Evolutionary conservation across 2,113 vertebrate species (phyloP), one percentile per base, ranked within the genome.

Genomic region (Sylvia atricapilla): DNA sequence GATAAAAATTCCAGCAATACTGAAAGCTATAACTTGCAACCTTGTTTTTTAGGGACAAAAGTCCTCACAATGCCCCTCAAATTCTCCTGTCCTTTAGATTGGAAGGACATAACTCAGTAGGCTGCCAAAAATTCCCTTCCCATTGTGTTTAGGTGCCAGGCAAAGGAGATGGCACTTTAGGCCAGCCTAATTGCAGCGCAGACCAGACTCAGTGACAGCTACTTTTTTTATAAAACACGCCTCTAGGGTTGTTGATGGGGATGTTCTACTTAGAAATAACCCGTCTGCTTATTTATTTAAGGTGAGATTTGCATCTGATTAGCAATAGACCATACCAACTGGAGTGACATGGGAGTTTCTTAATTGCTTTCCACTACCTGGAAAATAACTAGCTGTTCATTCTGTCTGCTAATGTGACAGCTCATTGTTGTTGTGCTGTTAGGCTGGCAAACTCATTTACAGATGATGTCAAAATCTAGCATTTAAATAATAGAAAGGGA

Each of bases 271-370:
- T 64, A 83, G 44, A 80, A 88, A 80, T 78, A 88, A 76, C 8
- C 21, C 58, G 9, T 43, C n/a, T 76, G 9, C 28, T 85, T 91
- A 68, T 94, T 78, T 94, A 39, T 89, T 94, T 84, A 90, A 82
- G 52, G 37, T 95, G 81, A 90, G 49, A 81, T 94, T 96, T 94
- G 15, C 90, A 44, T 94, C 83, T 90, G 27, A 47, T 67, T 90
- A 96, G 84, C 79, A 93, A 76, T 15, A 95, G n/a, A 92, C 22
- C 59, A 49, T 39, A 11, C 19, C 24, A 77, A 41, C 25, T 62
- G 25, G 25, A 84, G 27, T 58, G 41, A 66, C 17, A 64, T 1
- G 4, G 55, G 55, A 41, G 52, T 31, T 91, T 95, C 56, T 58
- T 92, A 89, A 86, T 70, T 81, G 62, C 43, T 95, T 94, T 83